A percentile compares a stretch with the other conserved stretches of the same genome.
phyloP scores from a whole-genome alignment of 2,888 invertebrate species.

The Drosophila neutralis region DNA sequence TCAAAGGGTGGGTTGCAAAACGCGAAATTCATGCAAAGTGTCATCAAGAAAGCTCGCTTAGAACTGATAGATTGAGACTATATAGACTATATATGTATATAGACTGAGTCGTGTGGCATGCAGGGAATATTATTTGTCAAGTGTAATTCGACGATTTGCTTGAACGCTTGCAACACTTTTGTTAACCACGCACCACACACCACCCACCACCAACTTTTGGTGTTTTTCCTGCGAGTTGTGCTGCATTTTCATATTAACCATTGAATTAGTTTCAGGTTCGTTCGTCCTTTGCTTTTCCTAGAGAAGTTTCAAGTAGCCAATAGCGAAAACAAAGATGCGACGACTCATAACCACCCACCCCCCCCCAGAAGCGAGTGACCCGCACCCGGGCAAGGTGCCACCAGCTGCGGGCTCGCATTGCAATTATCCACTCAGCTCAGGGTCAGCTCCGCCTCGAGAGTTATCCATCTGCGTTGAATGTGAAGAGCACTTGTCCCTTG shows the following conservation, averaged over 20 bases:
- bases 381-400: not conserved
- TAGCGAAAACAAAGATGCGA: conserved; percentile 40
- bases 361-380: not conserved
- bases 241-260: conserved; percentile 59
- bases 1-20: too few relatives aligned
- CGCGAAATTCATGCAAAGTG: too few relatives aligned
- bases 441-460: conserved; percentile 45
- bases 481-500: conserved; percentile 51
- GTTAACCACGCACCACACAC: not conserved
- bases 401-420: conserved; percentile 51
- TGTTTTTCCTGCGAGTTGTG: not conserved
- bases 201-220: not conserved
- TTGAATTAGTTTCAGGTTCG: conserved; percentile 57
- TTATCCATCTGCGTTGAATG: conserved; percentile 62
- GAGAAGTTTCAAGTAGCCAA: conserved; percentile 69
- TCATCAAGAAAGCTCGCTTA: too few relatives aligned
- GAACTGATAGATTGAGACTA: too few relatives aligned
- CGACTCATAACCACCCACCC: not conserved
- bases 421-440: conserved; percentile 62
- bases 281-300: conserved; percentile 13
- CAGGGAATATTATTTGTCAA: not conserved
- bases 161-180: not conserved
- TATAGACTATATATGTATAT: not conserved
- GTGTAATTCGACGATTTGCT: not conserved
- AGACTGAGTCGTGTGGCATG: not conserved